These are phyloP conservation scores for Neodiprion lecontei DNA, from an alignment of 1,140 invertebrate genomes.

Conservation along the genomic window DNA sequence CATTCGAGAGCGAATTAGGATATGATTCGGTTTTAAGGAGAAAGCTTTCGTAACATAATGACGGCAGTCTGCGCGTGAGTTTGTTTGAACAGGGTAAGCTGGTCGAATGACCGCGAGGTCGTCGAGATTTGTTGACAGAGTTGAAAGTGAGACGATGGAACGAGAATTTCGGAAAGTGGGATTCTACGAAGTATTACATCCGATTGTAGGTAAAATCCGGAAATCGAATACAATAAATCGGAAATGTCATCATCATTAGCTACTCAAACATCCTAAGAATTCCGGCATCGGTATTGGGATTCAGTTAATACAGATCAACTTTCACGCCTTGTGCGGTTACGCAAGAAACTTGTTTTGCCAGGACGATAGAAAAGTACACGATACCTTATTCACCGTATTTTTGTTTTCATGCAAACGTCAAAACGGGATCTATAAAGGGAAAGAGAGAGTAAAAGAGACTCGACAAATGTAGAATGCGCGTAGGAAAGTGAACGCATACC, in stretches of 20 bases:
- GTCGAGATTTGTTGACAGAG: background rate
- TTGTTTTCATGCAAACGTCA: background rate
- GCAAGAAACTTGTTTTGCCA: constrained; percentile 50
- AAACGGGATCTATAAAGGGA: background rate
- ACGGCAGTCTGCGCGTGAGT: too few species aligned
- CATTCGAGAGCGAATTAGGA: background rate
- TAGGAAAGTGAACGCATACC: too few species aligned
- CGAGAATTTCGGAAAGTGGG: background rate
- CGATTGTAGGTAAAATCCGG: background rate
- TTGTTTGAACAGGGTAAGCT: too few species aligned
- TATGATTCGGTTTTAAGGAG: background rate
- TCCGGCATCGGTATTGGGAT: background rate
- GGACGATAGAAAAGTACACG: constrained; percentile 28
- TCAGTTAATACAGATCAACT: constrained; percentile 37
- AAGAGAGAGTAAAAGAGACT: constrained; percentile 3
- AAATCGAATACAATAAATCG: background rate
- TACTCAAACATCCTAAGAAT: constrained; percentile 28
- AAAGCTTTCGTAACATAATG: too few species aligned
- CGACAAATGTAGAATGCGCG: too few species aligned
- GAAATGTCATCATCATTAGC: background rate
- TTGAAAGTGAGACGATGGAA: background rate
- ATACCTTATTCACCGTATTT: constrained; percentile 20
- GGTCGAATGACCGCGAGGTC: background rate
- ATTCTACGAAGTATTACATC: background rate
- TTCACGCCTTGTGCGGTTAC: constrained; percentile 43